A percentile compares a stretch with the other conserved stretches of the same genome.
Evolutionary conservation across 2,888 invertebrate species (phyloP).

Genomic region (Melinaea menophilus): DNA sequence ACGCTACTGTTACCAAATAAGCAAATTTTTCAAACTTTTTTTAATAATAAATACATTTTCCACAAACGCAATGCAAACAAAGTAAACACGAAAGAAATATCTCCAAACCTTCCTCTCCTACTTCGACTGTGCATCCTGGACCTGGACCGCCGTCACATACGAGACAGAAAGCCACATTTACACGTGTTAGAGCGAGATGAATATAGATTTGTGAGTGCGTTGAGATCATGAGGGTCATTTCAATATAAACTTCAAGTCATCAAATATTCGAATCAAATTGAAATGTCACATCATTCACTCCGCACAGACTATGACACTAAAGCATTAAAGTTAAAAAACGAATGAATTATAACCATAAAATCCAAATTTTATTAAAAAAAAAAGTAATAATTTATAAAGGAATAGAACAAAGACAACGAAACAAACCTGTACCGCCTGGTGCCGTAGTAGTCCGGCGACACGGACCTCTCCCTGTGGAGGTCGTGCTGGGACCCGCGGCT

Average conservation of each 20-base stretch:
- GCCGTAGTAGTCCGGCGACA: slow-evolving; percentile 85
- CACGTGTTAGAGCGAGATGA: slow-evolving; percentile 72
- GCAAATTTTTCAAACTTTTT: too few species aligned
- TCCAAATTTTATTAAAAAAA: slow-evolving; percentile 10
- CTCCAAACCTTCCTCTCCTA: slow-evolving; percentile 75
- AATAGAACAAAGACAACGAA: slow-evolving; percentile 22
- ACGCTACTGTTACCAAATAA: too few species aligned
- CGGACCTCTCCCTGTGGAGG: slow-evolving; percentile 80
- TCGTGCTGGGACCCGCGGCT: slow-evolving; percentile 88
- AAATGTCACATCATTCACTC: background rate
- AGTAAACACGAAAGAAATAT: slow-evolving; percentile 42
- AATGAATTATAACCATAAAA: slow-evolving; percentile 21
- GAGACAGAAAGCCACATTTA: slow-evolving; percentile 76
- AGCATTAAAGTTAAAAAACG: slow-evolving; percentile 10
- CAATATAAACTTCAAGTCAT: background rate
- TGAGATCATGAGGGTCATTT: slow-evolving; percentile 6
- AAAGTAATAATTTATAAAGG: slow-evolving; percentile 16
- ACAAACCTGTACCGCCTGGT: slow-evolving; percentile 88
- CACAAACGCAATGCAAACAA: slow-evolving; percentile 40
- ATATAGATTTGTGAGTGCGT: slow-evolving; percentile 39
- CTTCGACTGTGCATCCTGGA: slow-evolving; percentile 71
- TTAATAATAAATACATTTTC: slow-evolving; percentile 27
- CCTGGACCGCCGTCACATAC: slow-evolving; percentile 58
- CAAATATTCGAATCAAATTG: background rate
- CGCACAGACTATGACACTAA: background rate